Percentiles rank a stretch among this genome's conserved stretches.
Evolutionary conservation across 1,140 invertebrate genomes (phyloP).

Genomic region (Bicyclus anynana): DNA sequence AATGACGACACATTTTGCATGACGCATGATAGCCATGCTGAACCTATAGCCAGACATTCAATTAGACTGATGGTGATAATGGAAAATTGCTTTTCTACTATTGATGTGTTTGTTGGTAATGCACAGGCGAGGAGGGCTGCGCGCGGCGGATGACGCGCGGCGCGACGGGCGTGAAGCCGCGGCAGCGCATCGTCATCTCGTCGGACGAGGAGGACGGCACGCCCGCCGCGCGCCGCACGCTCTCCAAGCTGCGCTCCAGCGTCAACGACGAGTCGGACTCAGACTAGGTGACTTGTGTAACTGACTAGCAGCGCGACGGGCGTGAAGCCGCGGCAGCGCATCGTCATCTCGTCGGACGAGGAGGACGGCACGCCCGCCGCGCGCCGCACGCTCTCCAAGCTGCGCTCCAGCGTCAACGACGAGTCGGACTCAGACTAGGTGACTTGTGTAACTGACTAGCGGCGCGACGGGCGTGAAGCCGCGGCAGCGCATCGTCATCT

Average conservation of each 20-base stretch:
- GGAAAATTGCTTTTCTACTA: no score
- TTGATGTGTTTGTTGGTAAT: no score
- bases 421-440: constrained; percentile 60
- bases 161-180: constrained; percentile 71
- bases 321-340: constrained; percentile 71
- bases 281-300: constrained; percentile 37
- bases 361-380: constrained; percentile 72
- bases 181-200: constrained; percentile 73
- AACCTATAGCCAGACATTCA: no score
- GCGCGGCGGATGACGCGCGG: constrained; percentile 70
- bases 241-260: constrained; percentile 64
- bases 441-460: constrained; percentile 20
- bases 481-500: constrained; percentile 73
- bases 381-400: constrained; percentile 65
- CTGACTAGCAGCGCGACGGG: no score
- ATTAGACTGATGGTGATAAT: no score
- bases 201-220: constrained; percentile 75
- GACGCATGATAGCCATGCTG: no score
- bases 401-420: constrained; percentile 63
- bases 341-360: constrained; percentile 75
- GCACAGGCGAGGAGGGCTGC: constrained; percentile 26
- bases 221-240: constrained; percentile 62
- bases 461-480: constrained; percentile 73
- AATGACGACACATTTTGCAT: no score
- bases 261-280: constrained; percentile 63